Evolutionary conservation across 2,113 vertebrate species (phyloP), one percentile per base, ranked within the genome.

Genomic region (Parotia lawesii): DNA sequence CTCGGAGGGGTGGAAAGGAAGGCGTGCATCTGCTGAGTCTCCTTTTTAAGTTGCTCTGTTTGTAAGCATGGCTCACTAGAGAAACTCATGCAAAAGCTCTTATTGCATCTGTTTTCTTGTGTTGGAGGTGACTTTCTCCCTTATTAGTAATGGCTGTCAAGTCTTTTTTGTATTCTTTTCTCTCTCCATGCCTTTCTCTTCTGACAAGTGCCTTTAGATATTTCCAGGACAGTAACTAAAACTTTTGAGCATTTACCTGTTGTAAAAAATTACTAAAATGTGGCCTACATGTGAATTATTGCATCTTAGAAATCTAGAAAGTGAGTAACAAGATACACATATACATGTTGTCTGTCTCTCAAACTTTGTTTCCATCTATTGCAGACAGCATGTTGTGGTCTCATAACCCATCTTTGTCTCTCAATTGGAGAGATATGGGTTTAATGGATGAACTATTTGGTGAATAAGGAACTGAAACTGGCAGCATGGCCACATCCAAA

Each of bases 361-460:
- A 29, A 9, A 44, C 22, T 38, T 73, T 24, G 12, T 74, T 88
- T 77, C 10, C 2, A 2, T 40, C 9, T 82, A 0, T 60, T 61
- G 28, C 53, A 75, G 74, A 18, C 12, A 27, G 29, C 14, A 23
- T 18, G 15, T 64, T 1, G 0, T 19, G 9, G 33, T 73, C 8
- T 64, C 10, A 5, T 3, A 7, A 5, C 4, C 11, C 12, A 11
- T 64, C 11, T 12, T 51, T 76, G 7, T 70, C 28, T 70, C 42
- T 66, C 23, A 56, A 24, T 28, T 72, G 27, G 27, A 44, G 48
- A 57, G 20, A 6, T 51, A 13, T 0, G 0, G 15, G 7, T 77
- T 77, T 90, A 61, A 35, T n/a, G 45, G 28, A 17, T 60, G 12
- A 78, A 15, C 7, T 67, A 0, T 42, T 75, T 4, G 3, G 37